Evolutionary conservation across 2,797 vertebrate genomes (phyloP), one percentile per base, ranked within the genome.

Genomic region (Denticeps clupeoides): DNA sequence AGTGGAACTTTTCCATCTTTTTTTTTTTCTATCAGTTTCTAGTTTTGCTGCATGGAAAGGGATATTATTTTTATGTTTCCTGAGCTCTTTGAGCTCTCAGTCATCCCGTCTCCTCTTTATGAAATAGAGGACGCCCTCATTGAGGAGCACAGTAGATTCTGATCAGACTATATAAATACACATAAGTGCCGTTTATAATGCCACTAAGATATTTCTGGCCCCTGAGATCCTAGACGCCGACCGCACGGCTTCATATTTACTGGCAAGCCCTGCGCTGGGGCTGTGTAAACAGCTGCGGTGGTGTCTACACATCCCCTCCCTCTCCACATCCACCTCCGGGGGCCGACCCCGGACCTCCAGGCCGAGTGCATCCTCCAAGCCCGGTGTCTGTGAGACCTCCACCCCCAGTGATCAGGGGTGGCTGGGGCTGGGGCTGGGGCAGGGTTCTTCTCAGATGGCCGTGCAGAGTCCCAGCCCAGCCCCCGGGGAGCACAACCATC

Each of bases 1-100:
- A 45, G 43, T 56, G 43, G 46, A 60, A 69, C 61, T 57, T 64
- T 67, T 59, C 59, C 49, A 54, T 53, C 45, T 51, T 58, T 60
- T 5, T 13, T 26, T 28, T 13, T 15, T 4, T 12, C 24, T 3
- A 24, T 45, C 4, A 64, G 38, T 65, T 63, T 63, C 58, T 58
- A 26, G 58, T 58, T 64, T 60, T 53, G 38, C 47, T 29, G 41
- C 41, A 33, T 55, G 58, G 57, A 62, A 64, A 68, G 59, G 56
- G 49, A 60, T 52, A 52, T 57, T 41, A 51, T 52, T 57, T 59
- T 41, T 59, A 46, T 62, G 53, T 45, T 41, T 58, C 49, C 7
- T 32, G 46, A 51, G 50, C 41, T 51, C 53, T 33, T 15, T 28
- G 51, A 55, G 48, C 22, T 24, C 55, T 51, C 55, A 52, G 60